Base-by-base conservation (phyloP, 2,113 vertebrate species). In the Cryptomyrus ogoouensis region DNA sequence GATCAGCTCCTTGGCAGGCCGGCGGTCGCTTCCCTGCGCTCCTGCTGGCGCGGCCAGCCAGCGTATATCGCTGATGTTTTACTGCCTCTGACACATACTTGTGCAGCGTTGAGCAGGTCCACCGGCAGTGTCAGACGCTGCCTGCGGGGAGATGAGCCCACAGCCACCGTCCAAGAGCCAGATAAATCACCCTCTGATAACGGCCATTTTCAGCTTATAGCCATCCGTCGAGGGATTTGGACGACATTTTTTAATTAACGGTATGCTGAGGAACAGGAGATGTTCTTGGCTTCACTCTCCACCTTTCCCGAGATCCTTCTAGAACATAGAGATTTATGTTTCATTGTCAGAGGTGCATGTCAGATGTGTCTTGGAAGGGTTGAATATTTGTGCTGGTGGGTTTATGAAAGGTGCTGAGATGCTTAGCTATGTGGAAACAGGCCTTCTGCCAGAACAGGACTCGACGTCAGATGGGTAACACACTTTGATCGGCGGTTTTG, bases 271-370 rank as follows among this genome's bases (percentile, higher is more conserved):
- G 66, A 89, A 27, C 8, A 90, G 83, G 49, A 46, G 90, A 92
- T 90, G 91, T 86, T 53, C 47, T 90, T 87, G 91, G 91, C 92
- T 91, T 90, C 90, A 90, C 87, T 89, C 87, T 83, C 7, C 39
- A 42, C 39, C 66, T 90, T 88, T 83, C 56, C n/a, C 13, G 83
- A 93, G 91, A 92, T 92, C 91, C 88, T 91, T 89, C 90, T 90
- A 93, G 91, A 93, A 91, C 90, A 70, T 91, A 89, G 62, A 27
- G 62, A 92, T 91, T 88, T 7, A 0, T 91, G 89, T 47, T 88
- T 90, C 89, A 89, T 91, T 74, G 90, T 92, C 66, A 85, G 87
- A 92, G 52, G 46, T 49, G 0, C 88, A 89, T 49, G 52, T 90
- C 83, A 86, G 42, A 27, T 70, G 19, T 49, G 27, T 49, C 62